phyloP scores from a whole-genome alignment of 37 sponge, comb jelly and placozoan species.

The Halichondria panicea region DNA sequence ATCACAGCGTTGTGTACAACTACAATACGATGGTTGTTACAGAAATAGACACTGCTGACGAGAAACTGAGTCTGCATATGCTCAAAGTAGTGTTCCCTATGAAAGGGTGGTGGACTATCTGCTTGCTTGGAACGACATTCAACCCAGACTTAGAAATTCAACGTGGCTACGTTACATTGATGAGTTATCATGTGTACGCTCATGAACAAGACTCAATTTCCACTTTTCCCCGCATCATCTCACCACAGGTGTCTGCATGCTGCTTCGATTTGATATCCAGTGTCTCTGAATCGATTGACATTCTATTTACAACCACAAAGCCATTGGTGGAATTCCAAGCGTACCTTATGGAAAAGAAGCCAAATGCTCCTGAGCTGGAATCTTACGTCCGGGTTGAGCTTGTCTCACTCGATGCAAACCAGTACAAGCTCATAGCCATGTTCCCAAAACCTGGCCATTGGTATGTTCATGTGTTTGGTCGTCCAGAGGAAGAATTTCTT shows the following conservation, averaged over 20 bases:
- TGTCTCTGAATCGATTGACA: conserved; percentile 2
- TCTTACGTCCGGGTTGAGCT: no score
- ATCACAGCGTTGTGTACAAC: not conserved
- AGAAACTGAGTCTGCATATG: not conserved
- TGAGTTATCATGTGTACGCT: not conserved
- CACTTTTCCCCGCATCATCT: not conserved
- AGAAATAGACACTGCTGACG: not conserved
- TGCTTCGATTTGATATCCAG: not conserved
- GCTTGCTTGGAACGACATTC: not conserved
- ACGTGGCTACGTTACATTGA: not conserved
- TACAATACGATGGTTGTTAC: not conserved
- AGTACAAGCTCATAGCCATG: conserved; percentile 5
- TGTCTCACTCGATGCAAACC: no score
- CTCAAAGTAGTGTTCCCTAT: conserved; percentile 24
- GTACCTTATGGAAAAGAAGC: not conserved
- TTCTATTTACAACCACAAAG: conserved; percentile 1
- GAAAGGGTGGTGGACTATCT: conserved; percentile 33
- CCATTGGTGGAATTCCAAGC: not conserved
- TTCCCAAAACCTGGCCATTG: conserved; percentile 38
- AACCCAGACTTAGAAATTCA: not conserved
- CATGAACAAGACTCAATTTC: not conserved
- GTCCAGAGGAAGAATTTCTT: no score
- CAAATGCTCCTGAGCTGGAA: no score
- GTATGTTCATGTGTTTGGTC: conserved; percentile 9
- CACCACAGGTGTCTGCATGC: not conserved